A percentile compares a stretch with the other conserved stretches of the same genome.
Conservation (phyloP, 2,888 invertebrate genomes). For the Drosophila koepferae region DNA sequence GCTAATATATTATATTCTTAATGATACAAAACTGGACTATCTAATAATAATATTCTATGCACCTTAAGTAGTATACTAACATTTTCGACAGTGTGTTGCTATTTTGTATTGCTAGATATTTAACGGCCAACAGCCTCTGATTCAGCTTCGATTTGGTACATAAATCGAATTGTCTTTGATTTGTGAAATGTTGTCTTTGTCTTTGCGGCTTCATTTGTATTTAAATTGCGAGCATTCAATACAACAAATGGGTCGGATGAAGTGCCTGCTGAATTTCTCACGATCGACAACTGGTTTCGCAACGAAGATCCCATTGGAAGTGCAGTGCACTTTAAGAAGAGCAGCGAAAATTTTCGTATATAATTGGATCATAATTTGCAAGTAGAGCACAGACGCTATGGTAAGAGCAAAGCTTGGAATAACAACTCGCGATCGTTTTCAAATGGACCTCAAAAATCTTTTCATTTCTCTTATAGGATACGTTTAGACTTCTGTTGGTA, state of each 20-base stretch:
- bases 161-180: constrained; percentile 65
- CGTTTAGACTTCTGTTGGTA: constrained; percentile 40
- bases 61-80: constrained; percentile 5
- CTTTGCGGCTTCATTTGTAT: constrained; percentile 49
- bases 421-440: neutral
- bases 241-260: constrained; percentile 67
- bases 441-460: neutral
- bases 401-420: constrained; percentile 44
- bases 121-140: constrained; percentile 19
- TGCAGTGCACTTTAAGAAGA: constrained; percentile 36
- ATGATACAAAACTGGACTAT: no score
- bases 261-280: constrained; percentile 62
- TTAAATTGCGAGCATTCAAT: constrained; percentile 57
- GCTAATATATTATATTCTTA: no score
- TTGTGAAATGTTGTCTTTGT: constrained; percentile 40
- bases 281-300: constrained; percentile 68
- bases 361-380: constrained; percentile 37
- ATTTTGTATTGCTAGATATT: neutral
- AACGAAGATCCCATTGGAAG: constrained; percentile 19
- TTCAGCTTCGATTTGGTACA: constrained; percentile 24
- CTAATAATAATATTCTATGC: neutral
- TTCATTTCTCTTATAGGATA: constrained; percentile 35
- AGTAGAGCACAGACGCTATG: constrained; percentile 55
- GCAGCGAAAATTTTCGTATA: constrained; percentile 53
- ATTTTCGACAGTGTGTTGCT: constrained; percentile 15